Percentiles rank a stretch among this genome's conserved stretches.
Conservation (phyloP, 2,113 vertebrate species). For the Actinemys pallida region DNA sequence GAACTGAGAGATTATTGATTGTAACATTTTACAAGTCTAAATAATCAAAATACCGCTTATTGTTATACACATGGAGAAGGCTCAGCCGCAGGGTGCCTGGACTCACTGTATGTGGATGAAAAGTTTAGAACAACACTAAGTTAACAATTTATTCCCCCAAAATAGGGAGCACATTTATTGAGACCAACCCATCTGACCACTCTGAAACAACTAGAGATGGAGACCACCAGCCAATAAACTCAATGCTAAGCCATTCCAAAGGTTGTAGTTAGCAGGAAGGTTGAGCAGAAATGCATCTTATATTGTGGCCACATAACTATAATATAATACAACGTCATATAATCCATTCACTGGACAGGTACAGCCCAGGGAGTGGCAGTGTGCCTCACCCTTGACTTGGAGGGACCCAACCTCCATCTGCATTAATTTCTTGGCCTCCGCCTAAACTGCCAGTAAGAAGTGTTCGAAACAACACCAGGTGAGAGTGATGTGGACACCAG, state of each 20-base stretch:
- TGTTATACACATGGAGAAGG: background rate
- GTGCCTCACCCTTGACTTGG: background rate
- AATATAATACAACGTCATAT: background rate
- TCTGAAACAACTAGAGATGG: background rate
- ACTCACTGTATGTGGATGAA: background rate
- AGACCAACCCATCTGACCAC: background rate
- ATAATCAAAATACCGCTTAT: background rate
- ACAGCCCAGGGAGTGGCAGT: background rate
- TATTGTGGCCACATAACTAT: background rate
- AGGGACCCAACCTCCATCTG: accelerated
- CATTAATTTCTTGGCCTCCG: background rate
- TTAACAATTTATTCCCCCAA: background rate
- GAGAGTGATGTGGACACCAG: accelerated
- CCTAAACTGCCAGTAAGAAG: accelerated
- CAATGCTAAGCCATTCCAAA: background rate
- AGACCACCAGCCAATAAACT: background rate
- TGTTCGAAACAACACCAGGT: background rate
- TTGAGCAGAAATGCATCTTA: background rate
- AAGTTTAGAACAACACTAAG: background rate
- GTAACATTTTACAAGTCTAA: background rate
- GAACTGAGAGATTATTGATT: background rate
- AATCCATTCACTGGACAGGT: background rate
- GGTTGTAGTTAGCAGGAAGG: background rate
- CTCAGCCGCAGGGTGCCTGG: background rate
- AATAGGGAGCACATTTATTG: background rate